A percentile compares a stretch with the other conserved stretches of the same genome.
phyloP scores from a whole-genome alignment of 2,113 vertebrate genomes.

The Spermophilus dauricus region DNA sequence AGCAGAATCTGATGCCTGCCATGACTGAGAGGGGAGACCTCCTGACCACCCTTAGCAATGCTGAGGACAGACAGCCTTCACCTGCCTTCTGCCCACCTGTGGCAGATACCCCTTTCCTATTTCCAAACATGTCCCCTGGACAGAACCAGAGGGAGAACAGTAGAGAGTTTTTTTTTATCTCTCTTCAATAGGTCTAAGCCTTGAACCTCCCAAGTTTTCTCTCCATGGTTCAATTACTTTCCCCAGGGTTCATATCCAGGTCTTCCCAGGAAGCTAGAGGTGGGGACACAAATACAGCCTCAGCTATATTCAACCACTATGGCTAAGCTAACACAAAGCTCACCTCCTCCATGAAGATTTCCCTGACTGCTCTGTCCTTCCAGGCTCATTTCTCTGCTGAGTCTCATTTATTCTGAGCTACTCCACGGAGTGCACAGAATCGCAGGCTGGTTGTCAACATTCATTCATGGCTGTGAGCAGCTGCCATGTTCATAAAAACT shows the following conservation, averaged over 20 bases:
- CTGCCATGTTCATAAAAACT: background rate
- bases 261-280: background rate
- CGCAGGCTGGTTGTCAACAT: background rate
- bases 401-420: constrained; percentile 18
- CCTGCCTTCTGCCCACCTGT: background rate
- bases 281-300: background rate
- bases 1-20: background rate
- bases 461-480: background rate
- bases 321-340: background rate
- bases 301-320: background rate
- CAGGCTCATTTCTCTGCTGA: background rate
- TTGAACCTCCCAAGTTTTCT: background rate
- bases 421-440: background rate
- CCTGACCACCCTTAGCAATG: background rate
- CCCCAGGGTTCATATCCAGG: background rate
- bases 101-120: background rate
- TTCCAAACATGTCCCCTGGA: background rate
- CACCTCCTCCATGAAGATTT: constrained; percentile 34
- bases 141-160: background rate
- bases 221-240: background rate
- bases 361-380: background rate
- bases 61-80: background rate
- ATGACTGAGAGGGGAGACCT: background rate
- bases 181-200: background rate
- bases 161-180: background rate